These are phyloP conservation scores for Plectropomus leopardus DNA, from an alignment of 2,113 vertebrate species.

Conservation along the genomic window DNA sequence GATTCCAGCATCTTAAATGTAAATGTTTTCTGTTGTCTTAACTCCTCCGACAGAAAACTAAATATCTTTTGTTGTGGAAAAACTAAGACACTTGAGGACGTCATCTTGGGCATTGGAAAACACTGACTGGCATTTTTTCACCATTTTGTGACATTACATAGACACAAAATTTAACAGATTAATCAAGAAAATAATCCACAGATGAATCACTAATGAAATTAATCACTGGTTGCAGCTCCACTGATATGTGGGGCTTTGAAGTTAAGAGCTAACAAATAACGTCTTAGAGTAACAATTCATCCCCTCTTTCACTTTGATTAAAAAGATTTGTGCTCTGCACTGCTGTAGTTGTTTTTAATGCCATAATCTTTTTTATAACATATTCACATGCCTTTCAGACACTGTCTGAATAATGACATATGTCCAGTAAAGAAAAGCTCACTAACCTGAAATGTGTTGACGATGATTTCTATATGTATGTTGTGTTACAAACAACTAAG, in stretches of 20 bases:
- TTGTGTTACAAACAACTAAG: not conserved
- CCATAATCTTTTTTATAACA: not conserved
- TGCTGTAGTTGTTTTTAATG: not conserved
- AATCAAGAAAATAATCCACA: too few relatives aligned
- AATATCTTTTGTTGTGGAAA: too few relatives aligned
- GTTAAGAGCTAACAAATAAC: not conserved
- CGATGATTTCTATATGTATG: not conserved
- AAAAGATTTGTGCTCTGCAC: not conserved
- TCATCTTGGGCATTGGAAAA: too few relatives aligned
- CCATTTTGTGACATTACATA: too few relatives aligned
- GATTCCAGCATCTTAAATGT: too few relatives aligned
- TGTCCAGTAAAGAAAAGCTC: conserved; percentile 3
- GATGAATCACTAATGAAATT: too few relatives aligned
- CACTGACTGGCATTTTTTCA: too few relatives aligned
- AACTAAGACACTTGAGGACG: too few relatives aligned
- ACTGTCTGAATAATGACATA: not conserved
- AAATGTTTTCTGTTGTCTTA: too few relatives aligned
- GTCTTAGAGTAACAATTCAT: not conserved
- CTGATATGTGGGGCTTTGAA: not conserved
- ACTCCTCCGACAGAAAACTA: too few relatives aligned
- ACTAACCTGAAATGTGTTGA: not conserved
- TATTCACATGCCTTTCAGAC: not conserved
- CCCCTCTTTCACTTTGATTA: not conserved
- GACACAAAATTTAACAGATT: too few relatives aligned
- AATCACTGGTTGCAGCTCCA: too few relatives aligned